Conservation (phyloP, 2,113 vertebrate genomes). For the Nesoenas mayeri region DNA sequence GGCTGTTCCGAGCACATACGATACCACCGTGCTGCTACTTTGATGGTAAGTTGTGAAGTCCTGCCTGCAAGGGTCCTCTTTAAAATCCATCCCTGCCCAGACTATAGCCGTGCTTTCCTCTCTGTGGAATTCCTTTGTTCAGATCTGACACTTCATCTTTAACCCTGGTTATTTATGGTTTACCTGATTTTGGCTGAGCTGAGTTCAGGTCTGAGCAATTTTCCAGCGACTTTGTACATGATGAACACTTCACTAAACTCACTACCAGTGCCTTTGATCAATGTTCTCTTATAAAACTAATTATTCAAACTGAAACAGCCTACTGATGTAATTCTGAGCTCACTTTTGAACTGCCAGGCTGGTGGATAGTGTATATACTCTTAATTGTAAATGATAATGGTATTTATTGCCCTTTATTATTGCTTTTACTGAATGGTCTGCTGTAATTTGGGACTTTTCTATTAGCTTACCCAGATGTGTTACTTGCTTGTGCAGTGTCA, state of each 20-base stretch:
- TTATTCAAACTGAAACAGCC: constrained; percentile 26
- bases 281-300: constrained; percentile 41
- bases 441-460: neutral
- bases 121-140: constrained; percentile 56
- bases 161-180: constrained; percentile 59
- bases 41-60: neutral
- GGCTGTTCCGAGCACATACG: neutral
- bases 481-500: neutral
- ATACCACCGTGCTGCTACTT: neutral
- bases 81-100: neutral
- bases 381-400: neutral
- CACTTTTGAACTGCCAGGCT: neutral
- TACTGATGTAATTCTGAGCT: neutral
- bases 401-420: neutral
- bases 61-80: neutral
- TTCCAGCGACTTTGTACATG: constrained; percentile 26
- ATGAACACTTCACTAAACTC: constrained; percentile 53
- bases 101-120: neutral
- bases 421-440: neutral
- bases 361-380: neutral
- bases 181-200: constrained; percentile 28
- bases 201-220: constrained; percentile 44
- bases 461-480: neutral
- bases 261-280: constrained; percentile 62
- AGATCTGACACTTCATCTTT: constrained; percentile 46